These are phyloP conservation scores for Danio jaintianensis DNA, from an alignment of 2,797 vertebrate species.

Conservation along the genomic window DNA sequence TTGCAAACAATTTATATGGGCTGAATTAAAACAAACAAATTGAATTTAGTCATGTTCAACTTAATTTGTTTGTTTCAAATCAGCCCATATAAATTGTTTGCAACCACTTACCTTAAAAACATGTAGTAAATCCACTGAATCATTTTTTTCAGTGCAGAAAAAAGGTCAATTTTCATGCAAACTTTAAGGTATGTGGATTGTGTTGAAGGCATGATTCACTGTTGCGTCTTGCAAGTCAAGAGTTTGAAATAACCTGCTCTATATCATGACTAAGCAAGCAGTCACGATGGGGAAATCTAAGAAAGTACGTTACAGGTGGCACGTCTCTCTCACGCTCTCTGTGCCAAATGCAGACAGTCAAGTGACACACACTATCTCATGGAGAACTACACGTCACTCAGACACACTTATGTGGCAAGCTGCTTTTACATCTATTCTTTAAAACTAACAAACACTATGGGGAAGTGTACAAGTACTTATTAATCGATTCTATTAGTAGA, in stretches of 20 bases:
- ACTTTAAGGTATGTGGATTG: neutral
- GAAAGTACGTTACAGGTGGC: conserved; percentile 36
- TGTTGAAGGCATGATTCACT: neutral
- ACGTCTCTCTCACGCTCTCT: neutral
- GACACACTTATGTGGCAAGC: neutral
- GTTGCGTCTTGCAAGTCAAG: neutral
- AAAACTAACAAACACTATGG: neutral
- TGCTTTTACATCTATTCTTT: neutral
- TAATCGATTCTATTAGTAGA: neutral
- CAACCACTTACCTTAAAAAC: no score
- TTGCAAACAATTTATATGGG: no score
- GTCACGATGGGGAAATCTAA: conserved; percentile 30
- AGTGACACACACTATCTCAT: conserved; percentile 8
- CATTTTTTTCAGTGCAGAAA: no score
- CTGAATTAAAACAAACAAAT: no score
- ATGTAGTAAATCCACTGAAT: no score
- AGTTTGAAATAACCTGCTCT: neutral
- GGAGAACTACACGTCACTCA: neutral
- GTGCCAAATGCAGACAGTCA: conserved; percentile 28
- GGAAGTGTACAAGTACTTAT: no score
- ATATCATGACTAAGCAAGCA: conserved; percentile 23
- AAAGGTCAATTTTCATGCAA: neutral
- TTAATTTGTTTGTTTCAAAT: no score
- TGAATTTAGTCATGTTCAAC: no score
- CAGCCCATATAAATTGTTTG: no score